Percentiles rank a stretch among this genome's conserved stretches.
Conservation (phyloP, 1,140 invertebrate species). For the Trachymyrmex cornetzi region DNA sequence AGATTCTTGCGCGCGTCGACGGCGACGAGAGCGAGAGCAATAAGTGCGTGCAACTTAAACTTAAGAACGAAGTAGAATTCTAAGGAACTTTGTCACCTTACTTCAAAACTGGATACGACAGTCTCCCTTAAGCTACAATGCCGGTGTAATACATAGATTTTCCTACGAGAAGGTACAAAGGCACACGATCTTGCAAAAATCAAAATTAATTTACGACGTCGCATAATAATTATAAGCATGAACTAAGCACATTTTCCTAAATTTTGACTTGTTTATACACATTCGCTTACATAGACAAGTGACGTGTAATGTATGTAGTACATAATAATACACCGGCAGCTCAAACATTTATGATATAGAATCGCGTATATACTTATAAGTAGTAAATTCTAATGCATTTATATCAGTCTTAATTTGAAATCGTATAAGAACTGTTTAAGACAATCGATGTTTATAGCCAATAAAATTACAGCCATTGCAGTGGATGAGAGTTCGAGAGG, state of each 20-base stretch:
- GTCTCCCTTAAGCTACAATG: constrained; percentile 1
- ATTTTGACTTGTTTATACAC: constrained; percentile 15
- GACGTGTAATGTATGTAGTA: not conserved
- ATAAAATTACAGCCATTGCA: constrained; percentile 60
- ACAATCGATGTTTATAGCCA: constrained; percentile 51
- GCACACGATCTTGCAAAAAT: constrained; percentile 19
- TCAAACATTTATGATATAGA: not conserved
- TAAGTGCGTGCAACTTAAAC: constrained; percentile 59
- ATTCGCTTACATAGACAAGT: not conserved
- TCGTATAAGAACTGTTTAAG: constrained; percentile 37
- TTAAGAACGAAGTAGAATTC: constrained; percentile 20
- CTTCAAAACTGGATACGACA: constrained; percentile 42
- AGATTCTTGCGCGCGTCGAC: constrained; percentile 44
- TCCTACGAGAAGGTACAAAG: not conserved
- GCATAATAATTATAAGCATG: constrained; percentile 7
- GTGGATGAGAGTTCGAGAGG: constrained; percentile 31
- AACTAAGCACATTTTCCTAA: constrained; percentile 19
- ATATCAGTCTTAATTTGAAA: constrained; percentile 29
- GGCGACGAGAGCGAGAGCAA: constrained; percentile 52
- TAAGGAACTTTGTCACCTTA: constrained; percentile 49
- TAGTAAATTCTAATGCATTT: not conserved
- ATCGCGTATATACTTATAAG: not conserved
- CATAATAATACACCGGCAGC: not conserved
- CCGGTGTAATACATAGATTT: constrained; percentile 35
- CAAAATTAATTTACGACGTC: constrained; percentile 31